phyloP scores from a whole-genome alignment of 2,888 invertebrate genomes.

The Steromphala cineraria region DNA sequence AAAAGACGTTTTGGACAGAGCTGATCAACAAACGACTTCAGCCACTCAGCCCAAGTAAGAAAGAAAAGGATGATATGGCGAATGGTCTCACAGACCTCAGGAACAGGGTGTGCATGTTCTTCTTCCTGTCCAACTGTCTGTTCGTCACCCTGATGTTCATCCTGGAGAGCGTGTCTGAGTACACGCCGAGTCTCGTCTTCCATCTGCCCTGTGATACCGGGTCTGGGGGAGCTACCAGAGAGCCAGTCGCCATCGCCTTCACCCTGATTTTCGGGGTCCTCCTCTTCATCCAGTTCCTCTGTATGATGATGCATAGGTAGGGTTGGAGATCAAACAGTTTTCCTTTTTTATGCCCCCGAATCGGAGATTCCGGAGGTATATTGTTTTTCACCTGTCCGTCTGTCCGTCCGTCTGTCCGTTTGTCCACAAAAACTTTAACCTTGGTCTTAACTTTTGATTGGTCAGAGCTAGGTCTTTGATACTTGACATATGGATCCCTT shows the following conservation, averaged over 20 bases:
- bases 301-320: conserved; percentile 96
- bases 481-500: no score
- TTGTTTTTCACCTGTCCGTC: no score
- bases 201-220: conserved; percentile 26
- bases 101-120: conserved; percentile 84
- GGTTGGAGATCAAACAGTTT: no score
- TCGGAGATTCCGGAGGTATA: no score
- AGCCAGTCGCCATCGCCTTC: conserved; percentile 34
- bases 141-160: conserved; percentile 98
- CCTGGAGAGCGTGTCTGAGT: conserved; percentile 88
- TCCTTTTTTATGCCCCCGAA: no score
- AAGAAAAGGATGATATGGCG: conserved; percentile 86
- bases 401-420: no score
- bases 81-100: conserved; percentile 87
- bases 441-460: no score
- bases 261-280: conserved; percentile 24
- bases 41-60: conserved; percentile 93
- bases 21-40: conserved; percentile 93
- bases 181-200: conserved; percentile 23
- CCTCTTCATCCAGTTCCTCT: conserved; percentile 77
- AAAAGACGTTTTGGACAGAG: conserved; percentile 93
- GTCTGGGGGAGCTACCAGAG: conserved; percentile 17
- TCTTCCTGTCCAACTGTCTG: conserved; percentile 97
- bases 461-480: no score
- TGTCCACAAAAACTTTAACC: no score